A percentile compares a stretch with the other conserved stretches of the same genome.
These are phyloP conservation scores for Nothura maculosa DNA, from an alignment of 2,797 vertebrate genomes.

Conservation along the genomic window DNA sequence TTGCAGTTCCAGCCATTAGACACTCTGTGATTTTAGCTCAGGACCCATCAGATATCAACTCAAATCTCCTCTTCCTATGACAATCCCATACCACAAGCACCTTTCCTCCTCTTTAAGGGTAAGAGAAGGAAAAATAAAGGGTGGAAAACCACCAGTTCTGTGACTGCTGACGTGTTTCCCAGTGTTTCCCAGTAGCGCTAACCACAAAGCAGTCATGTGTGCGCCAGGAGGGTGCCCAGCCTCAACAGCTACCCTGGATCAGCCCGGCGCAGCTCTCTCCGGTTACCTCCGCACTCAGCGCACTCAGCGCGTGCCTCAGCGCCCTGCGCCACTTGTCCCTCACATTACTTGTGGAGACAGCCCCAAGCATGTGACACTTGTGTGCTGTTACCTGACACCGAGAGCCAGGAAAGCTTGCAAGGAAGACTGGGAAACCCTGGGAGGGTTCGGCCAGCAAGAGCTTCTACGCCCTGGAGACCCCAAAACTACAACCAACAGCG, in stretches of 20 bases:
- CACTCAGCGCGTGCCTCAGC: neutral
- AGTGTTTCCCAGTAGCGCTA: neutral
- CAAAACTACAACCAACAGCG: neutral
- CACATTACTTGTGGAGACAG: conserved; percentile 28
- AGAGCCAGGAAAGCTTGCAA: conserved; percentile 48
- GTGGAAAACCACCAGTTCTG: neutral
- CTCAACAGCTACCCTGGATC: neutral
- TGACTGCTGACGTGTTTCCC: neutral
- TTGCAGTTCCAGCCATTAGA: neutral
- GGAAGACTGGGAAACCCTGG: neutral
- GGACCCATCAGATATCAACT: neutral
- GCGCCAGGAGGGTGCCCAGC: neutral
- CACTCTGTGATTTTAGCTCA: neutral
- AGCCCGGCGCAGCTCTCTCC: neutral
- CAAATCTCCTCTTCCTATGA: neutral
- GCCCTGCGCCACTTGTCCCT: neutral
- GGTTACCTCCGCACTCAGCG: neutral
- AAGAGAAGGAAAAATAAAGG: neutral
- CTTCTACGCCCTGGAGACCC: neutral
- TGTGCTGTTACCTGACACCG: conserved; percentile 63
- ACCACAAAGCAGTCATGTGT: neutral
- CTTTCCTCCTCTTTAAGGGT: neutral
- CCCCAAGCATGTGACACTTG: conserved; percentile 60
- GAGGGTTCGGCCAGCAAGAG: neutral
- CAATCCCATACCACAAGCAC: neutral